Evolutionary conservation across 1,140 invertebrate species (phyloP), one percentile per base, ranked within the genome.

Genomic region (Drosophila saltans): DNA sequence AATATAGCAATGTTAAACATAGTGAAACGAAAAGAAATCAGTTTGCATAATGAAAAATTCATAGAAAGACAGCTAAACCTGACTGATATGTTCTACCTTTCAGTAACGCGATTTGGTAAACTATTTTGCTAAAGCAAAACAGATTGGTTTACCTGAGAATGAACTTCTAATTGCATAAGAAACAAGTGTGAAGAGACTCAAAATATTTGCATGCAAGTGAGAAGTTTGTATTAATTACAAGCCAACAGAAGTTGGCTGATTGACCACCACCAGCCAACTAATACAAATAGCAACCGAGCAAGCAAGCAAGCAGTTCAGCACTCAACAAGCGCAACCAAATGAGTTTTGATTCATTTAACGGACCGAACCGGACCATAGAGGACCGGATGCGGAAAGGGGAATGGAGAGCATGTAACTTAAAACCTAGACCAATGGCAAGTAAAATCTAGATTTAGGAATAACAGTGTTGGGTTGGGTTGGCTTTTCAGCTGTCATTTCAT

Each of bases 401-500:
- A 33, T 1, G 9, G 11, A 5, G 10, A 4, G 10, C 0, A 48
- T 48, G 72, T 76, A 69, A 76, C 67, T 64, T 75, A 72, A 76
- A 76, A 75, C 72, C 74, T 36, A 62, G 68, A 69, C 24, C 57
- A 39, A 26, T 52, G 62, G 26, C 6, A 1, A 36, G 5, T 6
- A 6, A 21, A 28, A 58, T 58, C 56, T 58, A 58, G 30, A 30
- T 58, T 36, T 58, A 30, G 28, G 8, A 58, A 58, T 58, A 30
- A 36, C 33, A 36, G 33, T 36, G 16, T 16, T 16, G 56, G 67
- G 21, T 28, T 56, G 24, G 78, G 58, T 69, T 75, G 65, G 58
- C 80, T 62, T 88, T 88, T 88, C 84, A 88, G 69, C 83, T 86
- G 83, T 83, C 83, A 86, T 86, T 86, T 86, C 83, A 86, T 86